A percentile compares a stretch with the other conserved stretches of the same genome.
Evolutionary conservation across 92 coral and sea anemone genomes (phyloP).

Genomic region (Porites divaricata): DNA sequence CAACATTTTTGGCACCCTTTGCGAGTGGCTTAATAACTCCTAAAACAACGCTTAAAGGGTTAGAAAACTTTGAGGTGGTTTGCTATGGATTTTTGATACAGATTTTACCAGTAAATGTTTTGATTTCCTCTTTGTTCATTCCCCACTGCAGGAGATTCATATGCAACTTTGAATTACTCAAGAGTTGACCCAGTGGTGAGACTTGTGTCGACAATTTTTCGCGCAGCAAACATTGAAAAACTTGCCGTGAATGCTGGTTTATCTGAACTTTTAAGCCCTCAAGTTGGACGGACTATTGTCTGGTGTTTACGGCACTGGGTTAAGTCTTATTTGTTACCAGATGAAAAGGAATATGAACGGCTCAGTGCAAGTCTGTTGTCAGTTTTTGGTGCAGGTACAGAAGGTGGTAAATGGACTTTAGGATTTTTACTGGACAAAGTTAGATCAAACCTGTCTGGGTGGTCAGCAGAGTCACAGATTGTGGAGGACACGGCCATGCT

Average conservation of each 20-base stretch:
- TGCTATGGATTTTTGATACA: neutral
- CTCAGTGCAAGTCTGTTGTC: conserved; percentile 76
- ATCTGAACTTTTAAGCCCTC: conserved; percentile 88
- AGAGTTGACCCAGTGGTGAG: conserved; percentile 82
- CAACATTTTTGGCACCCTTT: too few species aligned
- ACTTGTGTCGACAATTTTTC: conserved; percentile 75
- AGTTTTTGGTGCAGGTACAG: conserved; percentile 82
- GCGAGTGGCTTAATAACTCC: too few species aligned
- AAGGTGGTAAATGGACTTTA: conserved; percentile 86
- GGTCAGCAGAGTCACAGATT: conserved; percentile 90
- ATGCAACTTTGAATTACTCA: conserved; percentile 38
- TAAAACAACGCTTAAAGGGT: neutral
- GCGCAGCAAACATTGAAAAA: conserved; percentile 81
- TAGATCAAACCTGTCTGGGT: conserved; percentile 80
- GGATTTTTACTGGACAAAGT: conserved; percentile 88
- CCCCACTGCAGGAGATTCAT: conserved; percentile 52
- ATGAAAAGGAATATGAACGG: conserved; percentile 88
- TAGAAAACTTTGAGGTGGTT: too few species aligned
- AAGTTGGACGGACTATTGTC: conserved; percentile 90
- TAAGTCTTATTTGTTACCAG: conserved; percentile 87
- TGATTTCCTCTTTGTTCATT: neutral
- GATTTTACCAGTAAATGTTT: neutral
- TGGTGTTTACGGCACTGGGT: conserved; percentile 92
- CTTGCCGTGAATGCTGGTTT: conserved; percentile 78
- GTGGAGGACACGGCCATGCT: conserved; percentile 89